Evolutionary conservation across 2,888 invertebrate genomes (phyloP).

Genomic region (Drosophila flavopinicola): DNA sequence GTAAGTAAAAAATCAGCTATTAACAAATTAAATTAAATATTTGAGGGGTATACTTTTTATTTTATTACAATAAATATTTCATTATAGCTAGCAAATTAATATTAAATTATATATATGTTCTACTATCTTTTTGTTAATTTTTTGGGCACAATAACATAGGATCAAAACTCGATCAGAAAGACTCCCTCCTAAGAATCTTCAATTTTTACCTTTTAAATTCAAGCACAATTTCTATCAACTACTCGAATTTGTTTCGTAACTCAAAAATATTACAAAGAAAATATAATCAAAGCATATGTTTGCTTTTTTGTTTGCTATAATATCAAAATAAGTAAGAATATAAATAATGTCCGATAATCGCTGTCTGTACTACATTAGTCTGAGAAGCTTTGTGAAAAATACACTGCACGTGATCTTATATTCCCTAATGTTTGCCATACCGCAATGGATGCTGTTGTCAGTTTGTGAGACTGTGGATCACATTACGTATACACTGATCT

Average conservation of each 20-base stretch:
- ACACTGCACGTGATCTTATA: not conserved
- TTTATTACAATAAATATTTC: no score
- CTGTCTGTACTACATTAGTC: not conserved
- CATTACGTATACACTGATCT: conserved; percentile 26
- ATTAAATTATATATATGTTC: no score
- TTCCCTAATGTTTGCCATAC: conserved; percentile 29
- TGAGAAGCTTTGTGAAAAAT: conserved; percentile 17
- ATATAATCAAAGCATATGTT: not conserved
- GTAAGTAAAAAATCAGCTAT: no score
- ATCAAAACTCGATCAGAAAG: no score
- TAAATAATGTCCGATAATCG: conserved; percentile 21
- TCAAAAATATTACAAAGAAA: not conserved
- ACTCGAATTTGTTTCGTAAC: not conserved
- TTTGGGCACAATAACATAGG: no score
- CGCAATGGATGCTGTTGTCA: conserved; percentile 56
- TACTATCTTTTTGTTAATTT: no score
- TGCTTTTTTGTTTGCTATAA: no score
- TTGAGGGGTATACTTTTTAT: no score
- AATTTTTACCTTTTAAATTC: no score
- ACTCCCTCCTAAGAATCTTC: no score
- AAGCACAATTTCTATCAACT: not conserved
- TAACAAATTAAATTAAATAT: no score
- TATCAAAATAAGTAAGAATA: not conserved
- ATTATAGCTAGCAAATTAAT: no score
- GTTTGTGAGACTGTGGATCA: conserved; percentile 6